Percentiles rank a stretch among this genome's conserved stretches.
Evolutionary conservation across 2,888 invertebrate species (phyloP).

Genomic region (Eudasyphora cyanicolor): DNA sequence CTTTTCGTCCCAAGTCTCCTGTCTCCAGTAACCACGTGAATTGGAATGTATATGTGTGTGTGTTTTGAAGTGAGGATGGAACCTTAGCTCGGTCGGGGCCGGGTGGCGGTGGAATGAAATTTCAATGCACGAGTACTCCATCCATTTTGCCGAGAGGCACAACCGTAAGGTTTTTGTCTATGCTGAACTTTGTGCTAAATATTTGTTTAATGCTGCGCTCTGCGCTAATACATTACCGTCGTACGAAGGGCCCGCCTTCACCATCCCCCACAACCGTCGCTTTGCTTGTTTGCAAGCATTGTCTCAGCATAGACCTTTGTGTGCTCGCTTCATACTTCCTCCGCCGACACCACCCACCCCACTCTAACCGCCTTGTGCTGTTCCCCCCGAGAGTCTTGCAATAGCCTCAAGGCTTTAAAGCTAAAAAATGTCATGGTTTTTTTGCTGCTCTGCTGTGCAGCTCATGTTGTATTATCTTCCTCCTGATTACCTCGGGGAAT

Average conservation of each 20-base stretch:
- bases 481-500: slow-evolving; percentile 62
- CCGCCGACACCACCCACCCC: slow-evolving; percentile 18
- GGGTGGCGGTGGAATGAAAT: slow-evolving; percentile 29
- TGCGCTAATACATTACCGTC: slow-evolving; percentile 54
- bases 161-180: slow-evolving; percentile 65
- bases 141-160: slow-evolving; percentile 31
- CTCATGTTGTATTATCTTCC: slow-evolving; percentile 55
- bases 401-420: slow-evolving; percentile 52
- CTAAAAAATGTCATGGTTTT: slow-evolving; percentile 62
- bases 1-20: slow-evolving; percentile 41
- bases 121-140: slow-evolving; percentile 10
- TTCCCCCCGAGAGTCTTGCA: slow-evolving; percentile 11
- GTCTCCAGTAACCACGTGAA: not conserved
- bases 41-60: slow-evolving; percentile 23
- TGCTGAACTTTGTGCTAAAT: slow-evolving; percentile 65
- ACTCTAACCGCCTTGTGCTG: slow-evolving; percentile 40
- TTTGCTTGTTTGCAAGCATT: slow-evolving; percentile 13
- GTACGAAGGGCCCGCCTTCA: not conserved
- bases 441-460: slow-evolving; percentile 11
- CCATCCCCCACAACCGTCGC: too few species aligned
- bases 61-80: slow-evolving; percentile 40
- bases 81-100: not conserved
- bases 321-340: slow-evolving; percentile 23
- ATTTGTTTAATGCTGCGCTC: slow-evolving; percentile 65
- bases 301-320: slow-evolving; percentile 38